These are phyloP conservation scores for Ovis canadensis DNA, from an alignment of 2,113 vertebrate genomes.

Conservation along the genomic window DNA sequence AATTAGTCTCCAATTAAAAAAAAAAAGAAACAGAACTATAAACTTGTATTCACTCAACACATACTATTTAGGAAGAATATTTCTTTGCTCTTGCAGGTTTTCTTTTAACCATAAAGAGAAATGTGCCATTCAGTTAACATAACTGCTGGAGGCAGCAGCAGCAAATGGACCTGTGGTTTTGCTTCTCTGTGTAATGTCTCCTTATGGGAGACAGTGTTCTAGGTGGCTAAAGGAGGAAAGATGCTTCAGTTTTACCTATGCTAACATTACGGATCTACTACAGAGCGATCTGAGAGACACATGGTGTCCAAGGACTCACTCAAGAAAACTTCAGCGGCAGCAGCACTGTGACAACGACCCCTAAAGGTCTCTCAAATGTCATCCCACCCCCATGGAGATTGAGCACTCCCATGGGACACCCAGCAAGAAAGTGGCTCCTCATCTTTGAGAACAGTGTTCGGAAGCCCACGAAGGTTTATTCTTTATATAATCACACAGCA, in stretches of 20 bases:
- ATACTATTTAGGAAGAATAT: not conserved
- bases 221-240: not conserved
- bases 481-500: not conserved
- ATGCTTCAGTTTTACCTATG: not conserved
- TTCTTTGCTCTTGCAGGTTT: not conserved
- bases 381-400: not conserved
- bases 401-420: not conserved
- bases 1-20: not conserved
- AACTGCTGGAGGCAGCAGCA: not conserved
- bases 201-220: not conserved
- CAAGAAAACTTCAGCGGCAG: not conserved
- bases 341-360: rapidly evolving
- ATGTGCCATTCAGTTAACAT: not conserved
- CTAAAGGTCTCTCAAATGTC: not conserved
- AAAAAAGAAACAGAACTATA: not conserved
- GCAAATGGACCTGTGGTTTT: not conserved
- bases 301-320: not conserved
- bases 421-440: not conserved
- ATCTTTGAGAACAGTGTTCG: not conserved
- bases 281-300: not conserved
- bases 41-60: not conserved
- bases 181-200: not conserved
- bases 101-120: not conserved
- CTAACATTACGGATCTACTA: not conserved
- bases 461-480: not conserved